These are phyloP conservation scores for Orchesellides sinensis DNA, from an alignment of 2,888 invertebrate genomes.

Conservation along the genomic window DNA sequence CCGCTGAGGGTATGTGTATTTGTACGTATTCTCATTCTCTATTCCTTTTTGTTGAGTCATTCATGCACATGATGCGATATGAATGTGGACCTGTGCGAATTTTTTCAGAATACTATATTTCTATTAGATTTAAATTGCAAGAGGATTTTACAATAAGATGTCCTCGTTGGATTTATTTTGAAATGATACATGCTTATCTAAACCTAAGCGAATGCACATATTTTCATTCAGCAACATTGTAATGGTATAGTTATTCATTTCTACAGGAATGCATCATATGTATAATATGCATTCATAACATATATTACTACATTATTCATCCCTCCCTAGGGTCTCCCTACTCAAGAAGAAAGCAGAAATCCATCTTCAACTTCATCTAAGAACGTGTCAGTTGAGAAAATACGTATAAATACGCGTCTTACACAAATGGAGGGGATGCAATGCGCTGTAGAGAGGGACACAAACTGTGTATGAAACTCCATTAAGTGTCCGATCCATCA, in stretches of 20 bases:
- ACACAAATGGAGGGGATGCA: background rate
- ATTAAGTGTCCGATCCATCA: slow-evolving; percentile 30
- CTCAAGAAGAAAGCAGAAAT: background rate
- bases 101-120: slow-evolving; percentile 15
- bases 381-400: slow-evolving; percentile 16
- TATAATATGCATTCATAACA: background rate
- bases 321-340: background rate
- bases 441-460: background rate
- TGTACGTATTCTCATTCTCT: too few relatives aligned
- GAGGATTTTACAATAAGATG: slow-evolving; percentile 40
- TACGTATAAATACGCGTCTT: background rate
- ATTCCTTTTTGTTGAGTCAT: background rate
- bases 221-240: too few relatives aligned
- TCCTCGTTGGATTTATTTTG: slow-evolving; percentile 33
- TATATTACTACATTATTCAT: background rate
- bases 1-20: too few relatives aligned
- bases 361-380: background rate
- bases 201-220: too few relatives aligned
- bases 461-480: too few relatives aligned
- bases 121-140: slow-evolving; percentile 33
- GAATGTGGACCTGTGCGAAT: background rate
- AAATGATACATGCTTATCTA: background rate
- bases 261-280: background rate
- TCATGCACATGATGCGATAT: background rate
- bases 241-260: too few relatives aligned